phyloP scores from a whole-genome alignment of 1,140 invertebrate genomes.

The Araneus ventricosus region DNA sequence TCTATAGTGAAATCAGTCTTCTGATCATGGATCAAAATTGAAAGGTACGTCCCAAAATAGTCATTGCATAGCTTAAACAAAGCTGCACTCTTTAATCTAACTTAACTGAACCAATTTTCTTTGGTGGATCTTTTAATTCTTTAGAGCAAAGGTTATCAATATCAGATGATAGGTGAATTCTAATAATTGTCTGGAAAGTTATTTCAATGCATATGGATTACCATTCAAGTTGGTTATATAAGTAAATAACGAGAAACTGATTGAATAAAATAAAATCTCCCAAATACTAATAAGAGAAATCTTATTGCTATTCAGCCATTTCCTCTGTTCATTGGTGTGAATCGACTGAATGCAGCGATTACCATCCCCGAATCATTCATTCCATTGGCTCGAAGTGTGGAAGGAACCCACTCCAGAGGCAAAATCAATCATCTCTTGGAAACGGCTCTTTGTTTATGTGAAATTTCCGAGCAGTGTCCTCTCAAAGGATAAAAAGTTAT shows the following conservation, averaged over 20 bases:
- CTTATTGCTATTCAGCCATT: not conserved
- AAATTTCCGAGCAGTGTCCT: slow-evolving; percentile 14
- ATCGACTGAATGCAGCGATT: not conserved
- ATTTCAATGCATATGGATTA: too few relatives aligned
- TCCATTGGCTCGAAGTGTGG: not conserved
- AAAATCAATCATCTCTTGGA: slow-evolving; percentile 42
- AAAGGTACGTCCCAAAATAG: too few relatives aligned
- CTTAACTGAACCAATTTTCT: too few relatives aligned
- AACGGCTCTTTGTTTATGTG: slow-evolving; percentile 19
- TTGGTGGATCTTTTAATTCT: too few relatives aligned
- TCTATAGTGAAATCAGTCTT: too few relatives aligned
- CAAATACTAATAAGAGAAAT: not conserved
- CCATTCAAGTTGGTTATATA: too few relatives aligned
- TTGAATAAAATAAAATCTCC: not conserved
- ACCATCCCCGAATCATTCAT: not conserved
- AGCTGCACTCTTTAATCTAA: too few relatives aligned
- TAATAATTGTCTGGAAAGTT: too few relatives aligned
- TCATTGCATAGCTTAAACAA: too few relatives aligned
- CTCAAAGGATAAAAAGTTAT: slow-evolving; percentile 57
- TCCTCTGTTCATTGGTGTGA: not conserved
- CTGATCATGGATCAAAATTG: too few relatives aligned
- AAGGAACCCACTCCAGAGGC: not conserved
- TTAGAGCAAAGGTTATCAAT: too few relatives aligned
- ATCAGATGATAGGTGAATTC: too few relatives aligned
- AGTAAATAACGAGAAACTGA: not conserved